These are phyloP conservation scores for Lates japonicus DNA, from an alignment of 2,797 vertebrate species.

Conservation along the genomic window DNA sequence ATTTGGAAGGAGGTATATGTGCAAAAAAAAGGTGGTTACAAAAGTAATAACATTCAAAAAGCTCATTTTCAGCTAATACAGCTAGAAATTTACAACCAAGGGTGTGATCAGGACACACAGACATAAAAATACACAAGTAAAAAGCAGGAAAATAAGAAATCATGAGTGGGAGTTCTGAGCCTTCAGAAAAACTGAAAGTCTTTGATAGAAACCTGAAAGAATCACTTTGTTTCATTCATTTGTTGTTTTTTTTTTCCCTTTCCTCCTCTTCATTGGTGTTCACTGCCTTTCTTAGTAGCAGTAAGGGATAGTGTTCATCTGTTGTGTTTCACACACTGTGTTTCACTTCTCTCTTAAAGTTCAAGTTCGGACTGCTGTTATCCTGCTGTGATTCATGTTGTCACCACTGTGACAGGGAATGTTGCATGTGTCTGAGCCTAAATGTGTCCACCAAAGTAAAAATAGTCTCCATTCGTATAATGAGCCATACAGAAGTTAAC, in stretches of 20 bases:
- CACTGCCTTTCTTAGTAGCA: background rate
- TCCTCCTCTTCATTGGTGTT: constrained; percentile 4
- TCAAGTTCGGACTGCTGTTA: background rate
- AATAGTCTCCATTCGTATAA: background rate
- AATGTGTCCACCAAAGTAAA: background rate
- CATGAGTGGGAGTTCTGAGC: background rate
- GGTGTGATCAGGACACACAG: constrained; percentile 17
- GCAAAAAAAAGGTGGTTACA: constrained; percentile 66
- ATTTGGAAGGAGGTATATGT: constrained; percentile 56
- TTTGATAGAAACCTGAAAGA: background rate
- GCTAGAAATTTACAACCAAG: constrained; percentile 43
- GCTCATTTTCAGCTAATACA: constrained; percentile 17
- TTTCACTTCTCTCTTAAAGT: background rate
- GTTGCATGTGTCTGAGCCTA: constrained; percentile 7
- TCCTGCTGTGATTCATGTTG: background rate
- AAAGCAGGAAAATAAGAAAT: constrained; percentile 17
- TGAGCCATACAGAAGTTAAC: background rate
- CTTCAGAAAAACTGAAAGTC: background rate
- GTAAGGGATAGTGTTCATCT: constrained; percentile 32
- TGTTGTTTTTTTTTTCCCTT: constrained; percentile 26
- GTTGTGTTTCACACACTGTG: constrained; percentile 6
- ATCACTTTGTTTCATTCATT: background rate
- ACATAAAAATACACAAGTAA: constrained; percentile 15
- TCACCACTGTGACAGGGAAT: constrained; percentile 29
- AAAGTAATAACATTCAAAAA: constrained; percentile 16